phyloP scores from a whole-genome alignment of 2,797 vertebrate species.

The Thaleichthys pacificus region DNA sequence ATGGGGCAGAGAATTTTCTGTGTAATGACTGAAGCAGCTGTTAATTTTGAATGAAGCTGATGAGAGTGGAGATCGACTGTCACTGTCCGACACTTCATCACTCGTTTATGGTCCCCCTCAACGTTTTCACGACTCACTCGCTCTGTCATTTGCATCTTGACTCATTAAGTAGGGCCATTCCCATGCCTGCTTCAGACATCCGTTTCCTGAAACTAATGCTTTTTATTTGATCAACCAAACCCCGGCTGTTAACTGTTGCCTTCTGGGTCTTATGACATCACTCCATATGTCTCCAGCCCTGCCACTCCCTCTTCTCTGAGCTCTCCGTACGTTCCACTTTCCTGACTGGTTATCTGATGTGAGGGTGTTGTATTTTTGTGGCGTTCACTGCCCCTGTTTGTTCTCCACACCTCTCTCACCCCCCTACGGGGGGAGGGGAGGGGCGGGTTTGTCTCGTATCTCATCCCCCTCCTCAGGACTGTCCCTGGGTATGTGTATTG shows the following conservation, averaged over 20 bases:
- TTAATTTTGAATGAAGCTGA: constrained; percentile 78
- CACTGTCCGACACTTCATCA: constrained; percentile 72
- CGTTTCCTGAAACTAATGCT: constrained; percentile 73
- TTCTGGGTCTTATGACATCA: constrained; percentile 68
- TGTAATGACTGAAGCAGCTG: constrained; percentile 76
- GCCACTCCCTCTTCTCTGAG: constrained; percentile 10
- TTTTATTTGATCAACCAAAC: constrained; percentile 76
- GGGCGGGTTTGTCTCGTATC: neutral
- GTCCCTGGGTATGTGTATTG: constrained; percentile 62
- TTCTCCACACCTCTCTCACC: constrained; percentile 62
- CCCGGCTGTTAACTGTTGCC: constrained; percentile 41
- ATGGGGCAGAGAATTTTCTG: constrained; percentile 71
- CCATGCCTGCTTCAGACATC: constrained; percentile 54
- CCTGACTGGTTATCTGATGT: constrained; percentile 50
- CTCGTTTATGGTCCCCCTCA: constrained; percentile 75
- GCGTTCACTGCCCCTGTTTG: constrained; percentile 57
- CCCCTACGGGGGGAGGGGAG: no score
- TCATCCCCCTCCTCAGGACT: constrained; percentile 44
- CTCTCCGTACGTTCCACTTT: constrained; percentile 58
- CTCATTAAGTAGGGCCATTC: constrained; percentile 75
- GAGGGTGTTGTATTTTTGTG: constrained; percentile 58
- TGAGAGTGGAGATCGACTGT: constrained; percentile 78
- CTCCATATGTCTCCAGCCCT: constrained; percentile 51
- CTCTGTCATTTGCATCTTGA: constrained; percentile 77
- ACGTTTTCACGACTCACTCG: constrained; percentile 70